phyloP scores from a whole-genome alignment of 2,113 vertebrate genomes.

The Pipa parva region DNA sequence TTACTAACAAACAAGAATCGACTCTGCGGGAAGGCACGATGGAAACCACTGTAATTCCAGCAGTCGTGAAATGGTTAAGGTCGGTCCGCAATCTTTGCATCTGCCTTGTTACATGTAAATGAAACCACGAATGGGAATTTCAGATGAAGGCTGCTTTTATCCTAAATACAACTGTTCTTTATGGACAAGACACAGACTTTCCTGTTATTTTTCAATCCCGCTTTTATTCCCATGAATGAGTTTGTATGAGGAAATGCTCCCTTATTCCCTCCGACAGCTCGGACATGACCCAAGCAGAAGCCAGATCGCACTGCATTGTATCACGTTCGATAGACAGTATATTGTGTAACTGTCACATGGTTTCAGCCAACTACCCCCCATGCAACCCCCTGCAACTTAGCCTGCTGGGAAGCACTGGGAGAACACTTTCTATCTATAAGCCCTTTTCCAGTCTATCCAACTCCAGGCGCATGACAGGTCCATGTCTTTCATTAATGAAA shows the following conservation, averaged over 20 bases:
- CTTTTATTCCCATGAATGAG: slow-evolving; percentile 21
- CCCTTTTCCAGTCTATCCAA: too few species aligned
- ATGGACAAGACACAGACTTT: slow-evolving; percentile 12
- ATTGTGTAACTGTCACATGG: background rate
- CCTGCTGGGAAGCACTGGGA: background rate
- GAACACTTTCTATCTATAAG: too few species aligned
- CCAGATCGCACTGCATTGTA: slow-evolving; percentile 5
- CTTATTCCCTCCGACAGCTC: slow-evolving; percentile 16
- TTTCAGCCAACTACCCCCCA: background rate
- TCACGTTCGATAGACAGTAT: background rate
- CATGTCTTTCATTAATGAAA: too few species aligned
- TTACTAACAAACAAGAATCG: too few species aligned
- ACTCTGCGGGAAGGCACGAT: too few species aligned
- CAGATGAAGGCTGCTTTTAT: slow-evolving; percentile 23
- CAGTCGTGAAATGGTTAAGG: background rate
- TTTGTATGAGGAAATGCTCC: slow-evolving; percentile 8
- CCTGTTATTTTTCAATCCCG: slow-evolving; percentile 17
- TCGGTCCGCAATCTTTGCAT: background rate
- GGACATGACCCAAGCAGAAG: slow-evolving; percentile 30
- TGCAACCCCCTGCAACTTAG: too few species aligned
- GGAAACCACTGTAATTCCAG: background rate
- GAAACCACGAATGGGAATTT: background rate
- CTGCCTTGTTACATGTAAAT: slow-evolving; percentile 8
- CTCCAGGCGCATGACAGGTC: too few species aligned
- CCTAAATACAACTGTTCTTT: slow-evolving; percentile 31